A percentile compares a stretch with the other conserved stretches of the same genome.
Conservation (phyloP, 2,797 vertebrate species). For the Helicolenus hilgendorfi region DNA sequence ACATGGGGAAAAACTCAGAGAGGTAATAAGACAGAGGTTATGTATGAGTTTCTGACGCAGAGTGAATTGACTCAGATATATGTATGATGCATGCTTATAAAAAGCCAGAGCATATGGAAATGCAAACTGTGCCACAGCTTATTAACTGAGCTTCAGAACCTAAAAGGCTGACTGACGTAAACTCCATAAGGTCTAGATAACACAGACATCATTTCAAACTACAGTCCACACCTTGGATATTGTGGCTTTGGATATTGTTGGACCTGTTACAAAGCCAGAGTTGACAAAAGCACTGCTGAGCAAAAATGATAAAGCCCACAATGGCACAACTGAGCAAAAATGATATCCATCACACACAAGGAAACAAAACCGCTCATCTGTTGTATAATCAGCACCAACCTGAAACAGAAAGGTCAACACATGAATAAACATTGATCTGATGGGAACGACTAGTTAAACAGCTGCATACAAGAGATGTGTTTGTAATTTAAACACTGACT, state of each 20-base stretch:
- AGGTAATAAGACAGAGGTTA: conserved; percentile 44
- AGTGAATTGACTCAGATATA: conserved; percentile 40
- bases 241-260: conserved; percentile 29
- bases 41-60: conserved; percentile 12
- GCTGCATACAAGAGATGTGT: conserved; percentile 5
- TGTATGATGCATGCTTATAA: conserved; percentile 36
- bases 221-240: conserved; percentile 4
- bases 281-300: conserved; percentile 61
- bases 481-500: conserved; percentile 25
- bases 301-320: conserved; percentile 54
- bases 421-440: conserved; percentile 70
- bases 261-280: conserved; percentile 50
- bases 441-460: conserved; percentile 50
- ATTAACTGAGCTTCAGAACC: conserved; percentile 4
- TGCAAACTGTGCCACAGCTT: conserved; percentile 25
- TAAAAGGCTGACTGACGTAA: not conserved
- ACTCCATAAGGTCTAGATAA: conserved; percentile 11
- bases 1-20: conserved; percentile 1
- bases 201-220: conserved; percentile 21
- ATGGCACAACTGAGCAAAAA: conserved; percentile 25
- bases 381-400: conserved; percentile 65
- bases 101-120: conserved; percentile 47
- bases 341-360: conserved; percentile 55
- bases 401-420: conserved; percentile 70
- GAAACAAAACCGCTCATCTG: conserved; percentile 57